Percentiles rank a stretch among this genome's conserved stretches.
Evolutionary conservation across 2,888 invertebrate species (phyloP).

Genomic region (Deilephila porcellus): DNA sequence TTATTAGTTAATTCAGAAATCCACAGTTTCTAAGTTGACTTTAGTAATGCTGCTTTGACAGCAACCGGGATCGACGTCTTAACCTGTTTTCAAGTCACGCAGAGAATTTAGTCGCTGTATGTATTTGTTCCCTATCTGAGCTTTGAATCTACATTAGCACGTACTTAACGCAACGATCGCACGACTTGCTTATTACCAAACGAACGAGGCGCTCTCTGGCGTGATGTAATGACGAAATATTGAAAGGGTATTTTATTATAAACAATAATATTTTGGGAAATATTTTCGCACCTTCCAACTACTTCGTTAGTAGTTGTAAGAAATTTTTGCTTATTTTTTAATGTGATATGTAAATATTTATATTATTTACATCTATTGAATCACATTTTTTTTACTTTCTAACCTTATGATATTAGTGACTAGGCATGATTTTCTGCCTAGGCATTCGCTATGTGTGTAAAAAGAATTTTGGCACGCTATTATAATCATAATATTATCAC

Average conservation of each 20-base stretch:
- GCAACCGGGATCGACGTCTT: conserved; percentile 1
- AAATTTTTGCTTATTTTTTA: no score
- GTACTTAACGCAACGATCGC: conserved; percentile 3
- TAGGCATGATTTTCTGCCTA: no score
- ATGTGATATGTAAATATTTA: no score
- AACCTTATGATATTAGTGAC: no score
- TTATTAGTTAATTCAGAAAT: not conserved
- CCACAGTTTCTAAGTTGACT: not conserved
- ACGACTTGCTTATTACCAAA: conserved; percentile 11
- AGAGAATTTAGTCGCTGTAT: conserved; percentile 5
- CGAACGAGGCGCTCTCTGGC: not conserved
- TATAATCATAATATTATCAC: no score
- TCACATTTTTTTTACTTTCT: no score
- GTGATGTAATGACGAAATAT: not conserved
- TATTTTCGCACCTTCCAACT: no score
- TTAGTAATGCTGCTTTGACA: not conserved
- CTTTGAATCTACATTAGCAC: conserved; percentile 6
- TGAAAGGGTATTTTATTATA: not conserved
- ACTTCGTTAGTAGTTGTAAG: no score
- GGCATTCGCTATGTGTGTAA: no score
- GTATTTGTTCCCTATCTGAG: not conserved
- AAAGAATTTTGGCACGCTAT: no score
- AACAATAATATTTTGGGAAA: not conserved
- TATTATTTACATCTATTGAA: no score
- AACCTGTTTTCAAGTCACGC: conserved; percentile 6